Evolutionary conservation across 2,113 vertebrate genomes (phyloP).

Genomic region (Myocastor coypus): DNA sequence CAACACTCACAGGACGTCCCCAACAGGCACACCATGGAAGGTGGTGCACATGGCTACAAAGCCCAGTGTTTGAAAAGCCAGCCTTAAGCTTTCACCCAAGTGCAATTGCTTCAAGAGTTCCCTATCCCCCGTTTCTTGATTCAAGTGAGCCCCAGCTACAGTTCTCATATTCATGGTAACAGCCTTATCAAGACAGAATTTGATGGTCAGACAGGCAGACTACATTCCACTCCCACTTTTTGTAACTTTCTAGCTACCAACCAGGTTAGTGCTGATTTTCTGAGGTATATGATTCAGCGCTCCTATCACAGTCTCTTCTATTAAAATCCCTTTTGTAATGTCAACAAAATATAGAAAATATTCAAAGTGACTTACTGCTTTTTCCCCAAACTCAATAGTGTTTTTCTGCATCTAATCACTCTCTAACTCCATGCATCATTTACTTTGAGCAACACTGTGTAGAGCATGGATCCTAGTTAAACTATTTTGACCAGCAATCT

Average conservation of each 20-base stretch:
- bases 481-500: neutral
- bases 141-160: neutral
- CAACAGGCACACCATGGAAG: neutral
- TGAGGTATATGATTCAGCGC: neutral
- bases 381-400: neutral
- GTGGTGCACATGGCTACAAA: neutral
- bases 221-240: accelerated
- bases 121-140: neutral
- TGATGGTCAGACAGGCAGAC: neutral
- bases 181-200: neutral
- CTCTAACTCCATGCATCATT: neutral
- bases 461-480: too few species aligned
- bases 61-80: neutral
- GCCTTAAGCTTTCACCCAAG: neutral
- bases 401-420: neutral
- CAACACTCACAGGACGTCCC: neutral
- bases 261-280: neutral
- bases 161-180: neutral
- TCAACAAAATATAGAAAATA: neutral
- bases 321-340: neutral
- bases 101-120: neutral
- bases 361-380: neutral
- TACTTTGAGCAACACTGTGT: too few species aligned
- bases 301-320: neutral
- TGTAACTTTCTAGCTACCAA: neutral